A percentile compares a stretch with the other conserved stretches of the same genome.
phyloP scores from a whole-genome alignment of 2,888 invertebrate species.

The Luffia ferchaultella region DNA sequence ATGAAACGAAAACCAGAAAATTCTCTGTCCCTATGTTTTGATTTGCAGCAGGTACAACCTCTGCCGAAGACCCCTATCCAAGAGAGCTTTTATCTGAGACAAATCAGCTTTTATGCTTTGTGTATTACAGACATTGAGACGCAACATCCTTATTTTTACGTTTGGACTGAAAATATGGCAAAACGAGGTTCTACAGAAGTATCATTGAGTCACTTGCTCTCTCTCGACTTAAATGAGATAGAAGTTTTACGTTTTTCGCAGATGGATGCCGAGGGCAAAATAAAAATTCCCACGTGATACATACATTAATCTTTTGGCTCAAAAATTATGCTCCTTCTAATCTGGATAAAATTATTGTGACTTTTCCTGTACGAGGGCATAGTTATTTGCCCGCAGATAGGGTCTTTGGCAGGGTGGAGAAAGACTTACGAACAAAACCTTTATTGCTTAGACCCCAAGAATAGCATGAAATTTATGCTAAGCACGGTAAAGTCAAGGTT shows the following conservation, averaged over 20 bases:
- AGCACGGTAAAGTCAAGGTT: slow-evolving; percentile 4
- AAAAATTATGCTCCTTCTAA: slow-evolving; percentile 5
- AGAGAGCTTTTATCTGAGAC: slow-evolving; percentile 14
- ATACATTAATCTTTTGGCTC: not conserved
- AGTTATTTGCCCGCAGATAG: slow-evolving; percentile 13
- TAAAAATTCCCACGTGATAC: slow-evolving; percentile 14
- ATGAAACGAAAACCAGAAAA: not conserved
- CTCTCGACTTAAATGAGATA: slow-evolving; percentile 13
- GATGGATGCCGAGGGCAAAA: slow-evolving; percentile 22
- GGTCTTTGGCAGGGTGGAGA: slow-evolving; percentile 12
- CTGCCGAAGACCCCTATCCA: slow-evolving; percentile 1
- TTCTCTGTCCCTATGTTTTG: not conserved
- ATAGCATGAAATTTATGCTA: slow-evolving; percentile 5
- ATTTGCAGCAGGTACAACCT: slow-evolving; percentile 1
- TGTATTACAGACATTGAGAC: slow-evolving; percentile 18
- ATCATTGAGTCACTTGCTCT: slow-evolving; percentile 6
- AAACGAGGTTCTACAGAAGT: slow-evolving; percentile 11
- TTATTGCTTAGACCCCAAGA: slow-evolving; percentile 1
- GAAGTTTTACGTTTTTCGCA: slow-evolving; percentile 17
- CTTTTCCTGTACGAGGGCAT: slow-evolving; percentile 13
- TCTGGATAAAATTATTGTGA: slow-evolving; percentile 7
- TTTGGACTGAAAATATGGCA: slow-evolving; percentile 18
- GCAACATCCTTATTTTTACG: not conserved
- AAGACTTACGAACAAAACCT: slow-evolving; percentile 3
- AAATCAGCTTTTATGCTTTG: slow-evolving; percentile 14